These are phyloP conservation scores for Nixonia krombeini DNA, from an alignment of 1,140 invertebrate species.

Conservation along the genomic window DNA sequence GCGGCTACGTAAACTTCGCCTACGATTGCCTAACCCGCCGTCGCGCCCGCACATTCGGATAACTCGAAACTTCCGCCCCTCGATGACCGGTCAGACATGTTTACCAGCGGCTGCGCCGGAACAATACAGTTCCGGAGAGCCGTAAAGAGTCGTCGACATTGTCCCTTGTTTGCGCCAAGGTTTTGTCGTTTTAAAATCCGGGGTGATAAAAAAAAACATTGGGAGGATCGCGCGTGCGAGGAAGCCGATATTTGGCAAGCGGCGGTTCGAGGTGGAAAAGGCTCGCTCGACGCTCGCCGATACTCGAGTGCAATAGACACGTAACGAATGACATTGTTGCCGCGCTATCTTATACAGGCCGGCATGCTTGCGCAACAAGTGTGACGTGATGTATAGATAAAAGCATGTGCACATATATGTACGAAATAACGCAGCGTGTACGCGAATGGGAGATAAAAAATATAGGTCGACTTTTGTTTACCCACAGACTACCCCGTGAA, in stretches of 20 bases:
- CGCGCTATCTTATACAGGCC: slow-evolving; percentile 30
- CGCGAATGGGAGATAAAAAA: slow-evolving; percentile 31
- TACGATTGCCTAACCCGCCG: slow-evolving; percentile 18
- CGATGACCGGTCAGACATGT: slow-evolving; percentile 2
- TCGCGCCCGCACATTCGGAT: no score
- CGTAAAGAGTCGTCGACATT: no score
- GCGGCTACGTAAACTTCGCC: slow-evolving; percentile 19
- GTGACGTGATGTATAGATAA: slow-evolving; percentile 38
- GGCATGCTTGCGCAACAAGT: slow-evolving; percentile 55
- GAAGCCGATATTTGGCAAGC: no score
- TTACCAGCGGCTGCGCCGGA: background rate
- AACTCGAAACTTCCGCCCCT: slow-evolving; percentile 17
- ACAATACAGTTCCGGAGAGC: no score
- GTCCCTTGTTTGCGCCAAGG: no score
- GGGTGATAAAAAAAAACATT: no score
- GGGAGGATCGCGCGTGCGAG: no score
- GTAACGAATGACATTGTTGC: slow-evolving; percentile 17
- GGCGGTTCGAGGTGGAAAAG: no score
- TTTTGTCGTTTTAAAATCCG: no score
- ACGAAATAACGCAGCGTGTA: slow-evolving; percentile 8
- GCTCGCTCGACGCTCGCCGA: no score
- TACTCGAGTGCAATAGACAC: slow-evolving; percentile 7
- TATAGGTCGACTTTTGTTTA: slow-evolving; percentile 56
- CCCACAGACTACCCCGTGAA: slow-evolving; percentile 28
- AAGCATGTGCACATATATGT: slow-evolving; percentile 7